Evolutionary conservation across 2,888 invertebrate species (phyloP).

Genomic region (Ommatoiulus sabulosus): DNA sequence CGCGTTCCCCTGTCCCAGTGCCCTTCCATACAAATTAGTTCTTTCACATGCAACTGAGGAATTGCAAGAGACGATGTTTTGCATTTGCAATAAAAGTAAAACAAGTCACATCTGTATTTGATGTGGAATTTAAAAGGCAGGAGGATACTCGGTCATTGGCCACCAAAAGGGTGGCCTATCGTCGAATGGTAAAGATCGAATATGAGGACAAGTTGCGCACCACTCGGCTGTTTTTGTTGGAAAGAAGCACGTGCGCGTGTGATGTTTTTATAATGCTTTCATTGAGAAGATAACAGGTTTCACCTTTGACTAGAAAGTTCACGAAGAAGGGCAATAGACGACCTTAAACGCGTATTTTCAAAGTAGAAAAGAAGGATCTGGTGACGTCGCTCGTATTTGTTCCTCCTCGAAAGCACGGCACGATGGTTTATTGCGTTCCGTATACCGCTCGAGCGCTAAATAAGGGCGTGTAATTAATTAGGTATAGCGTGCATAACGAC

Average conservation of each 20-base stretch:
- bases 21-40: background rate
- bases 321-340: slow-evolving; percentile 26
- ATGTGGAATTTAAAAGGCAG: background rate
- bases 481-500: background rate
- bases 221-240: background rate
- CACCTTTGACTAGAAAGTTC: slow-evolving; percentile 30
- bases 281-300: slow-evolving; percentile 13
- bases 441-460: background rate
- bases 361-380: background rate
- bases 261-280: background rate
- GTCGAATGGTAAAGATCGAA: background rate
- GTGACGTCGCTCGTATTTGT: background rate
- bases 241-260: background rate
- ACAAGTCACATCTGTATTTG: background rate
- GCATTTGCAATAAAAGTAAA: background rate
- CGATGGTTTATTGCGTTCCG: background rate
- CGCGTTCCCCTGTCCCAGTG: background rate
- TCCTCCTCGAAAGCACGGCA: background rate
- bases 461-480: background rate
- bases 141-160: background rate
- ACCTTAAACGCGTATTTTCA: background rate
- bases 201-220: background rate
- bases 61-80: background rate
- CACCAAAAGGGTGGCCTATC: background rate
- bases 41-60: background rate